Percentiles rank a stretch among this genome's conserved stretches.
phyloP scores from a whole-genome alignment of 2,113 vertebrate genomes.

The Pantherophis guttatus region DNA sequence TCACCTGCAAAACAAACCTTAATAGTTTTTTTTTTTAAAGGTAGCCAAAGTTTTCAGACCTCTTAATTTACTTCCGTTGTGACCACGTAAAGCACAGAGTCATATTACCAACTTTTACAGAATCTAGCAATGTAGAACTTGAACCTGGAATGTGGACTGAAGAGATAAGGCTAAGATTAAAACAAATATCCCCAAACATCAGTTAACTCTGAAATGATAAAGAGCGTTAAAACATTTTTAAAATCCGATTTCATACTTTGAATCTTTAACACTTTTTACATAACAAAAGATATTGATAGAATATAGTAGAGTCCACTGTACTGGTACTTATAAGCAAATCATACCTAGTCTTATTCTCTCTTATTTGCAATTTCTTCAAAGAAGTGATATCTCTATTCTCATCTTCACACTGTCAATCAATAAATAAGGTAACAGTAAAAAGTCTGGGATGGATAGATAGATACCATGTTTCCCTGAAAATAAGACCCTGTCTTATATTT shows the following conservation, averaged over 20 bases:
- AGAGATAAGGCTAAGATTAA: not conserved
- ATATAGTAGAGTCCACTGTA: not conserved
- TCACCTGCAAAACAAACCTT: not conserved
- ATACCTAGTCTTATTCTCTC: not conserved
- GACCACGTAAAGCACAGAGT: not conserved
- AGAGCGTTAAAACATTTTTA: not conserved
- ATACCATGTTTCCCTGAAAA: too few species aligned
- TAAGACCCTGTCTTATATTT: too few species aligned
- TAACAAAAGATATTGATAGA: not conserved
- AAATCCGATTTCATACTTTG: not conserved
- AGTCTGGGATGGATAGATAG: not conserved
- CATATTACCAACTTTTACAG: constrained; percentile 5
- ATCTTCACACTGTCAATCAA: not conserved
- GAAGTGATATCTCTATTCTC: rapidly evolving
- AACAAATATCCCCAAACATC: not conserved
- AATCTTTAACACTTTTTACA: not conserved
- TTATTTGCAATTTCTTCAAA: not conserved
- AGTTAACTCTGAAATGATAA: not conserved
- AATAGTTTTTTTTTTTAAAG: not conserved
- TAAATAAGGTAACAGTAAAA: not conserved
- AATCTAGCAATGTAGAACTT: not conserved
- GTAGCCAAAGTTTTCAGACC: constrained; percentile 14
- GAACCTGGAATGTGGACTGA: not conserved
- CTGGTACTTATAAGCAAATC: not conserved
- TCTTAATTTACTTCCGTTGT: constrained; percentile 18